Base-by-base conservation (phyloP, 2,113 vertebrate genomes). In the Hemichromis elongatus region DNA sequence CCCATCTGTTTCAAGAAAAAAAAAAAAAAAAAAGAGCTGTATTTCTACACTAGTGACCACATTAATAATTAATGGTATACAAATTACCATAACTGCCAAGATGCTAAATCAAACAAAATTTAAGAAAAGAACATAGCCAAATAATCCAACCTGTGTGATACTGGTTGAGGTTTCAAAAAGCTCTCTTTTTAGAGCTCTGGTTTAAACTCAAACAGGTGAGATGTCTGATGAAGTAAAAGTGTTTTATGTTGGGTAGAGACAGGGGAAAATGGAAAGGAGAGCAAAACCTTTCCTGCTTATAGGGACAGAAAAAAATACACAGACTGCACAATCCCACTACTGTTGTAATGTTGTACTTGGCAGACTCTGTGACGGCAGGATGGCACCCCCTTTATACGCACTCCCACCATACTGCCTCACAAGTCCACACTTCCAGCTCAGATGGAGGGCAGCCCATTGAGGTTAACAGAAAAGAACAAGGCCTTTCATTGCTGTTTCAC, bases 261-360 rank as follows among this genome's bases (percentile, higher is more conserved):
- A 79, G 86, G 89, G 37, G 61, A 52, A 90, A 85, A 89, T 82
- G 87, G 87, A 94, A 91, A 91, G 79, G 70, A 73, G 77, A 79
- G 90, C 87, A 83, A 42, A 82, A 83, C 86, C 83, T 86, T 92
- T 92, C 88, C 85, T 88, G 68, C 81, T 90, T 83, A 81, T 73
- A 88, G 89, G 59, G 35, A 84, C 73, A 84, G 85, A 79, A 92
- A 86, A 86, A 93, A 95, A 93, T 90, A 91, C 87, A 52, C 91
- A 59, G 75, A 57, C 83, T 80, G 54, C 80, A 94, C 93, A 95
- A 93, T 93, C 88, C 87, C 82, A 89, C 88, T 63, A 90, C 89
- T 94, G 92, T 94, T 90, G 83, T 89, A 94, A 93, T 95, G 94
- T 95, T 96, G 89, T 88, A 86, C 75, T 94, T 96, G 94, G 94